Evolutionary conservation across 2,113 vertebrate genomes (phyloP).

Genomic region (Microcebus tavaratra): DNA sequence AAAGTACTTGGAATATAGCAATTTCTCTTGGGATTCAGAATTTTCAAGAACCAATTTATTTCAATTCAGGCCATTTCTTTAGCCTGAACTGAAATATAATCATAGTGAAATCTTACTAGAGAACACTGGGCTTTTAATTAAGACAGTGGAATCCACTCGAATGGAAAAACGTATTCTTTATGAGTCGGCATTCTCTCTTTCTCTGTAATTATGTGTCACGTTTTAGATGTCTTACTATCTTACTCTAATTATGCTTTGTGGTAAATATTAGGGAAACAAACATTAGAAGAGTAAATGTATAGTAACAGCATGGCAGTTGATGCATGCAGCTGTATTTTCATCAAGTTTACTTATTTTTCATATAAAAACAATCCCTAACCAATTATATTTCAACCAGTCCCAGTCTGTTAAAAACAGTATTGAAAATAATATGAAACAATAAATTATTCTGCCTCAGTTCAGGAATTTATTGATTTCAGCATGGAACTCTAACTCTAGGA

Average conservation of each 20-base stretch:
- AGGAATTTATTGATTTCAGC: background rate
- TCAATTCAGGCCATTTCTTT: background rate
- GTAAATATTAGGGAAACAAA: conserved; percentile 63
- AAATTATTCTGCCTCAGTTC: background rate
- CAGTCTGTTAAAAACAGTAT: background rate
- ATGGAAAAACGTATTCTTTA: background rate
- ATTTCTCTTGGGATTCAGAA: background rate
- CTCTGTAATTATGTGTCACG: conserved; percentile 45
- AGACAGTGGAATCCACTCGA: conserved; percentile 18
- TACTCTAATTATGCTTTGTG: background rate
- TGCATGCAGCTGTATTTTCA: background rate
- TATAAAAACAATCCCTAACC: conserved; percentile 42
- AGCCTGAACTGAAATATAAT: background rate
- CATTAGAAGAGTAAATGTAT: background rate
- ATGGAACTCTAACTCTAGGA: background rate
- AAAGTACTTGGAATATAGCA: background rate
- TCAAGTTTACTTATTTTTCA: conserved; percentile 20
- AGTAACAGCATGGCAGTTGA: background rate
- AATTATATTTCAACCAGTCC: background rate
- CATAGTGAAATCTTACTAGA: conserved; percentile 41
- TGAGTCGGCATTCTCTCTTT: conserved; percentile 37
- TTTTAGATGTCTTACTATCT: conserved; percentile 36
- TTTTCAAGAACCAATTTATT: conserved; percentile 23
- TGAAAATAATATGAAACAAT: background rate
- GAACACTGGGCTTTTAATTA: conserved; percentile 51